Percentiles rank a stretch among this genome's conserved stretches.
These are phyloP conservation scores for Oreotragus oreotragus DNA, from an alignment of 2,113 vertebrate genomes.

Conservation along the genomic window DNA sequence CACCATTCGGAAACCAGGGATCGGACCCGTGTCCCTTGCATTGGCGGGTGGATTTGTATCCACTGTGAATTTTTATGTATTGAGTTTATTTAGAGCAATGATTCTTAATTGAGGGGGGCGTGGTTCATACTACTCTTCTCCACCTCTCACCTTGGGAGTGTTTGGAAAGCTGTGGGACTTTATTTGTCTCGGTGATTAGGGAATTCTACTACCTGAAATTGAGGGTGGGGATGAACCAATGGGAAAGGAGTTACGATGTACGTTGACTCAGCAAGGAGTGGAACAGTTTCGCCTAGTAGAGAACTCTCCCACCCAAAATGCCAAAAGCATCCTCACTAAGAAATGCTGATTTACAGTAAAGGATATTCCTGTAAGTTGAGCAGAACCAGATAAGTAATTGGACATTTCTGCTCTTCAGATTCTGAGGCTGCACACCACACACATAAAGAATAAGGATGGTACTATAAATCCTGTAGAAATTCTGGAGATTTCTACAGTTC, in stretches of 20 bases:
- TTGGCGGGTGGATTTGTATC: background rate
- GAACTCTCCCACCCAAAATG: background rate
- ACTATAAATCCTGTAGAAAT: background rate
- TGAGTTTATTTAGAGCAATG: background rate
- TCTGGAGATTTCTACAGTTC: background rate
- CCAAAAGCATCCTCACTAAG: background rate
- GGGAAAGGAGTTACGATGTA: background rate
- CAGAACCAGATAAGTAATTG: background rate
- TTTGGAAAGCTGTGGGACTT: background rate
- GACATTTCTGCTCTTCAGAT: background rate
- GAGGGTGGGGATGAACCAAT: background rate
- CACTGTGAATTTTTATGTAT: background rate
- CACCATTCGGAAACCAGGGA: background rate
- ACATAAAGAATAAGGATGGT: background rate
- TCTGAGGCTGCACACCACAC: background rate
- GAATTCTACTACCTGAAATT: background rate
- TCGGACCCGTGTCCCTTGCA: background rate
- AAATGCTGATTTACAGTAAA: background rate
- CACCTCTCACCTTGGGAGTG: background rate
- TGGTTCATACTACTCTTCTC: background rate
- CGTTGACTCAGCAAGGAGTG: background rate
- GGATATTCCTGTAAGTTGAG: background rate
- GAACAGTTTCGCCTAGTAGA: background rate
- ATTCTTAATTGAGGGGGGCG: background rate
- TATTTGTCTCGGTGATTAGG: background rate